phyloP scores from a whole-genome alignment of 2,797 vertebrate genomes.

The Bufotes viridis region DNA sequence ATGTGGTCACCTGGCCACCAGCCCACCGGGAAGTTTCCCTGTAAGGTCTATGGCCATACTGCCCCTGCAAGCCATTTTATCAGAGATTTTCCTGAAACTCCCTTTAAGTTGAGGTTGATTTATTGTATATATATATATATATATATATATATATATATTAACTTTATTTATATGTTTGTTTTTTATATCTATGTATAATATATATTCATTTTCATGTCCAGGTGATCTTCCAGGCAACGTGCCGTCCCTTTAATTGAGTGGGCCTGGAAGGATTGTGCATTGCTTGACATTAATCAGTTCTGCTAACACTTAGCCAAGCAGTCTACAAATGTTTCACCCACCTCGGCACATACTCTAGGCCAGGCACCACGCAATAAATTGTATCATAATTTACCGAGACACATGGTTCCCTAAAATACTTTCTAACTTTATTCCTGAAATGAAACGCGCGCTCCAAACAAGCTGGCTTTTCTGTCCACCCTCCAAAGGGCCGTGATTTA shows the following conservation, averaged over 20 bases:
- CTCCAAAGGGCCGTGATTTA: conserved; percentile 53
- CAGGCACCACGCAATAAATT: conserved; percentile 53
- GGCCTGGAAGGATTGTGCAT: conserved; percentile 15
- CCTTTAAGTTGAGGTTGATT: background rate
- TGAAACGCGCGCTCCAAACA: conserved; percentile 56
- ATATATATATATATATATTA: background rate
- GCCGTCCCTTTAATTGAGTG: background rate
- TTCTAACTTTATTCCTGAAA: conserved; percentile 51
- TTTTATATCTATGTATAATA: background rate
- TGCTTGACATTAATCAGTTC: conserved; percentile 56
- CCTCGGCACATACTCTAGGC: conserved; percentile 44
- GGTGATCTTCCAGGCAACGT: background rate
- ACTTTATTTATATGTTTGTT: background rate
- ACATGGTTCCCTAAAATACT: conserved; percentile 53
- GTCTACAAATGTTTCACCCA: conserved; percentile 60
- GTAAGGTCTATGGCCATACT: too few species aligned
- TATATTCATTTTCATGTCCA: background rate
- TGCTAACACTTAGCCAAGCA: conserved; percentile 58
- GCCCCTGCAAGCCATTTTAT: too few species aligned
- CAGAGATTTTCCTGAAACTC: too few species aligned
- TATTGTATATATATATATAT: background rate
- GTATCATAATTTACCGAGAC: conserved; percentile 47
- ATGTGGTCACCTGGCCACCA: too few species aligned
- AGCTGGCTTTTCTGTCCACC: conserved; percentile 55
- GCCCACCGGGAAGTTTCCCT: too few species aligned